Evolutionary conservation across 2,797 vertebrate species (phyloP), one percentile per base, ranked within the genome.

Genomic region (Loriculus beryllinus): DNA sequence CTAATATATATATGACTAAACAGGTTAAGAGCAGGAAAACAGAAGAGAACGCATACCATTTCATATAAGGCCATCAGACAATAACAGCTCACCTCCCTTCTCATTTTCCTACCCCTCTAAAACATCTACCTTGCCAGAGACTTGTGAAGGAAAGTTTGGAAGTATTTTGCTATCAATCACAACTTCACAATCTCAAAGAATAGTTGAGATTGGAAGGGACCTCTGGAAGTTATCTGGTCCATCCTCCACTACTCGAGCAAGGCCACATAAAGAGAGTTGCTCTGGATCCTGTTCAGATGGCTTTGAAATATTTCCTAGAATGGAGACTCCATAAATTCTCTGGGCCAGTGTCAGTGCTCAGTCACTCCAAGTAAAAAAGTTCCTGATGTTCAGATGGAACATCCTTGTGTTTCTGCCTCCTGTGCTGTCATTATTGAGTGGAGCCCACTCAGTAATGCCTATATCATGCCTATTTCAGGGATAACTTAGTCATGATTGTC

Each of bases 221-320:
- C 6, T 77, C 42, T 35, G 15, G 19, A 28, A 10, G 12, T 29
- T 37, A 26, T 6, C 0, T 69, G 1, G 10, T 82, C 35, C 29
- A 74, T 12, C 0, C 11, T 4, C 2, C 1, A 40, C 18, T 39
- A 22, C 14, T n/a, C 12, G 42, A 29, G 37, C 16, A 78, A 7
- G 7, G 21, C 7, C 29, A 59, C 3, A 19, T 47, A 49, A 7
- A 67, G 9, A 23, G 7, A 6, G 12, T 5, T 67, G 23, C 8
- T 23, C 37, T 74, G 25, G 17, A 14, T 15, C 2, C 2, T n/a
- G 15, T 56, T 10, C 56, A 43, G 7, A 18, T 16, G 14, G 2
- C 10, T 69, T 47, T 75, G 63, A 25, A 81, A 43, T 22, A 23
- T 42, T 28, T 77, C 19, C 26, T 35, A 25, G 7, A 10, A 75